Evolutionary conservation across 2,888 invertebrate species (phyloP).

Genomic region (Mesoligia furuncula): DNA sequence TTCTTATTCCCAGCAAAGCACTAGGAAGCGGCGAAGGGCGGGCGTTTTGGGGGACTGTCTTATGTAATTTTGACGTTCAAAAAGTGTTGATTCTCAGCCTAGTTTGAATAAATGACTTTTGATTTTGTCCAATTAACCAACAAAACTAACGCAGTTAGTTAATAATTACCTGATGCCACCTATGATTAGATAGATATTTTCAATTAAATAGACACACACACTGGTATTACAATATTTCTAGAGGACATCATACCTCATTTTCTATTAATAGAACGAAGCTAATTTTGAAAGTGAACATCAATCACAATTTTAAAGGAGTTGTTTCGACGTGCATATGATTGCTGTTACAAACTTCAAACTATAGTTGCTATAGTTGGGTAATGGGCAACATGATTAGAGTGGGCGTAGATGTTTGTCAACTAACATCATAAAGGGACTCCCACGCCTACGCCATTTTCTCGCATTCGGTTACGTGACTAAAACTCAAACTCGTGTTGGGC

Average conservation of each 20-base stretch:
- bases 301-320: conserved; percentile 43
- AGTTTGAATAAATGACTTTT: not conserved
- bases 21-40: not conserved
- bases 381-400: conserved; percentile 47
- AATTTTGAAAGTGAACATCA: conserved; percentile 51
- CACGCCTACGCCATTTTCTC: conserved; percentile 26
- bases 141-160: not conserved
- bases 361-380: conserved; percentile 33
- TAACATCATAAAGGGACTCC: conserved; percentile 39
- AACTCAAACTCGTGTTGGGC: conserved; percentile 30
- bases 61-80: not conserved
- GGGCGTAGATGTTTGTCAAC: conserved; percentile 60
- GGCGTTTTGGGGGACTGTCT: not conserved
- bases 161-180: conserved; percentile 3
- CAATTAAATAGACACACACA: not conserved
- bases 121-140: not conserved
- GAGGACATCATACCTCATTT: conserved; percentile 3
- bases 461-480: conserved; percentile 42
- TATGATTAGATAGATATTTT: conserved; percentile 14
- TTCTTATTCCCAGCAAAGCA: not conserved
- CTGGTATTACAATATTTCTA: not conserved
- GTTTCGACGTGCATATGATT: conserved; percentile 38
- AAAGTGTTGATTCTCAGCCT: not conserved
- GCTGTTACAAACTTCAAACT: conserved; percentile 37
- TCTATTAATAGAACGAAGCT: conserved; percentile 44